phyloP scores from a whole-genome alignment of 2,797 vertebrate genomes.

The Pangasius mekongensis region DNA sequence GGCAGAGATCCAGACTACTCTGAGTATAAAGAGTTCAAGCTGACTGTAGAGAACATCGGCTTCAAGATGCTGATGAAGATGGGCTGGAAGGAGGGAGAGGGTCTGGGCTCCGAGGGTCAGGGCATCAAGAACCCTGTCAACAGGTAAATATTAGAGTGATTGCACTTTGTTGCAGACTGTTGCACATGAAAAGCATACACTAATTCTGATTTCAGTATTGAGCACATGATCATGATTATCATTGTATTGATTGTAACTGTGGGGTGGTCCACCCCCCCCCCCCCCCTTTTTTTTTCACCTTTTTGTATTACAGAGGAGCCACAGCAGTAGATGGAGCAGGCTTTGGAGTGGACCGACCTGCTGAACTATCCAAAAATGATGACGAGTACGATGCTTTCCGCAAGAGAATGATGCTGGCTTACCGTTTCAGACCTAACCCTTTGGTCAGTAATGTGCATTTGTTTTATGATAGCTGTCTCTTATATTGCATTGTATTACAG shows the following conservation, averaged over 20 bases:
- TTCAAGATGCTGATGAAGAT: conserved; percentile 99
- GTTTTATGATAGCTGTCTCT: not conserved
- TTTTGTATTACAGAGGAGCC: conserved; percentile 76
- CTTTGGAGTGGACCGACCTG: conserved; percentile 91
- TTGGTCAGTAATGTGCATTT: conserved; percentile 74
- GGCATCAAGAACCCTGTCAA: conserved; percentile 94
- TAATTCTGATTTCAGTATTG: not conserved
- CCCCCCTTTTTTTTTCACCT: not conserved
- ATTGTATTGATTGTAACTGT: not conserved
- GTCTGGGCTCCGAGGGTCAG: conserved; percentile 89
- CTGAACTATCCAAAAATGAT: conserved; percentile 85
- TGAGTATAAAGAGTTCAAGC: conserved; percentile 98
- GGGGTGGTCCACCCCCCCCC: too few species aligned
- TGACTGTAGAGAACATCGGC: conserved; percentile 98
- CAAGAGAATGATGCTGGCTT: conserved; percentile 98
- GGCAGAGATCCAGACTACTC: conserved; percentile 96
- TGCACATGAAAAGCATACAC: not conserved
- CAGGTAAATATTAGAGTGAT: conserved; percentile 74
- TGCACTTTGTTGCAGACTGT: not conserved
- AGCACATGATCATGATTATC: not conserved
- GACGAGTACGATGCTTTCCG: conserved; percentile 96
- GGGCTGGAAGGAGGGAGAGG: conserved; percentile 99
- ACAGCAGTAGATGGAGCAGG: conserved; percentile 89
- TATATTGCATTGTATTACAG: not conserved
- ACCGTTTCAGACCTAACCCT: conserved; percentile 95